phyloP scores from a whole-genome alignment of 2,113 vertebrate genomes.

The Ictalurus punctatus region DNA sequence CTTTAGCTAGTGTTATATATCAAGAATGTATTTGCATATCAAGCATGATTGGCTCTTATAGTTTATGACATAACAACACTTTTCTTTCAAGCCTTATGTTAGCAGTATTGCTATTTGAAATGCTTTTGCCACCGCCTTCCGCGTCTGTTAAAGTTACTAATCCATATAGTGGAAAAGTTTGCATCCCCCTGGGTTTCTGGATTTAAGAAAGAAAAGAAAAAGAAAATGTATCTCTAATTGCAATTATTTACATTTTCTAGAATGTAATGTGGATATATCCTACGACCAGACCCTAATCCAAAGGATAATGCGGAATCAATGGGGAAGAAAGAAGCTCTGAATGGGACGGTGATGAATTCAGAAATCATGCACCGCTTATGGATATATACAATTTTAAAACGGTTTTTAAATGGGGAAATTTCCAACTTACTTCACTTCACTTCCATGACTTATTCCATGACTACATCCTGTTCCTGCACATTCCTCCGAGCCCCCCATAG shows the following conservation, averaged over 20 bases:
- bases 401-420: background rate
- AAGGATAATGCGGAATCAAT: background rate
- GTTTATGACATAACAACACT: background rate
- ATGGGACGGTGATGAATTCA: background rate
- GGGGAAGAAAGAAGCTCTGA: background rate
- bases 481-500: background rate
- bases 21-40: background rate
- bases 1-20: background rate
- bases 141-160: background rate
- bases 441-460: background rate
- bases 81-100: background rate
- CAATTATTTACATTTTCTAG: background rate
- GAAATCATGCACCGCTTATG: background rate
- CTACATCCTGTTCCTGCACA: background rate
- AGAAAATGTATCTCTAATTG: background rate
- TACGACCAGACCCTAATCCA: background rate
- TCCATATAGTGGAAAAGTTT: background rate
- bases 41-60: background rate
- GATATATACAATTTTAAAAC: background rate
- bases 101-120: background rate
- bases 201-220: background rate
- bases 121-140: background rate
- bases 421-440: background rate
- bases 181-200: no score
- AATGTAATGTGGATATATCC: background rate